Evolutionary conservation across 2,113 vertebrate species (phyloP).

Genomic region (Paedocypris sp.): DNA sequence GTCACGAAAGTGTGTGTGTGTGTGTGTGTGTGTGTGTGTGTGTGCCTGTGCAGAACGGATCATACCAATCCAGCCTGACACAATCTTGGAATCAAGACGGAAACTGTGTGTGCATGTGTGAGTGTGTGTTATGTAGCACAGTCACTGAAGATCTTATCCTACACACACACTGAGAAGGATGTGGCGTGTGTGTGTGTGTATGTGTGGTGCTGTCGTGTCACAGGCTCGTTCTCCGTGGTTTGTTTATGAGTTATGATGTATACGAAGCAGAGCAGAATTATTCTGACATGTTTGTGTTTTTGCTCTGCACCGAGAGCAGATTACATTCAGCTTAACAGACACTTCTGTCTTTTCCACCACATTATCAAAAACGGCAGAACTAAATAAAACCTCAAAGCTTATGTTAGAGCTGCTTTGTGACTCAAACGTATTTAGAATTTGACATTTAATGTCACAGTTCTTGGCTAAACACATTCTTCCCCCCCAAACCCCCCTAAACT

Average conservation of each 20-base stretch:
- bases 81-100: constrained; percentile 10
- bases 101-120: not conserved
- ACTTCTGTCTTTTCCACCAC: constrained; percentile 8
- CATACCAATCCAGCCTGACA: constrained; percentile 9
- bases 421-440: not conserved
- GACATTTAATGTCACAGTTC: not conserved
- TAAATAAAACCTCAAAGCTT: not conserved
- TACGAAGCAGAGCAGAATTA: constrained; percentile 1
- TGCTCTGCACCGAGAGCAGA: constrained; percentile 4
- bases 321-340: not conserved
- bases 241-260: constrained; percentile 18
- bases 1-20: not conserved
- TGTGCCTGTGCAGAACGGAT: constrained; percentile 1
- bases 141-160: constrained; percentile 17
- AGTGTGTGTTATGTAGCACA: not conserved
- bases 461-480: too few relatives aligned
- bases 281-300: constrained; percentile 23
- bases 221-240: not conserved
- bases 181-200: constrained; percentile 4
- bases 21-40: constrained; percentile 18
- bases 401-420: not conserved
- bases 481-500: too few relatives aligned
- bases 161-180: not conserved
- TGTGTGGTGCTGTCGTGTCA: constrained; percentile 1
- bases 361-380: not conserved